Evolutionary conservation across 2,113 vertebrate genomes (phyloP).

Genomic region (Laticauda laticaudata): DNA sequence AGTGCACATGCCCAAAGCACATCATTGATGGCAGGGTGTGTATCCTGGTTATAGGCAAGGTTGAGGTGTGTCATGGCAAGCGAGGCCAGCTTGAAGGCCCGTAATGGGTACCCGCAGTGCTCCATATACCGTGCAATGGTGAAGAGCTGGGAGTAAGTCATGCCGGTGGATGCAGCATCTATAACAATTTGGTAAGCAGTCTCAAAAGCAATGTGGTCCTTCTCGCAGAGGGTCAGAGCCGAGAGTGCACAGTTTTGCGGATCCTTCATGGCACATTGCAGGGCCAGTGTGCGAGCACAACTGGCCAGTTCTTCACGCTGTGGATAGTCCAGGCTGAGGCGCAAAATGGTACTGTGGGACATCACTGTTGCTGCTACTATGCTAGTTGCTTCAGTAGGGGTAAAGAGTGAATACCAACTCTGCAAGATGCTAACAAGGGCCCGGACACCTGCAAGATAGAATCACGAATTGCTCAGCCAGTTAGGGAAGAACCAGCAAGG

Average conservation of each 20-base stretch:
- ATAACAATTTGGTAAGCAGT: conserved; percentile 98
- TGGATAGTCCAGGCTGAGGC: conserved; percentile 92
- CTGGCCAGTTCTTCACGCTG: conserved; percentile 96
- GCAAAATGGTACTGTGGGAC: conserved; percentile 95
- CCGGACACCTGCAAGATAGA: conserved; percentile 79
- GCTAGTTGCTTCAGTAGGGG: conserved; percentile 96
- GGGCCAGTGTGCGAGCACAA: conserved; percentile 90
- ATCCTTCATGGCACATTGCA: conserved; percentile 98
- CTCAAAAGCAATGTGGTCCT: conserved; percentile 98
- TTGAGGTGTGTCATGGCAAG: conserved; percentile 97
- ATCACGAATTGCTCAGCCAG: conserved; percentile 20
- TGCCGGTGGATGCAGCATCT: conserved; percentile 90
- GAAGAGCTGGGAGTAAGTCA: conserved; percentile 97
- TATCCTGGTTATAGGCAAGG: conserved; percentile 99
- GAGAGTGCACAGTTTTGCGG: conserved; percentile 98
- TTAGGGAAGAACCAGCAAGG: not conserved
- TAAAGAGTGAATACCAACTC: conserved; percentile 98
- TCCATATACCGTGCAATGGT: conserved; percentile 99
- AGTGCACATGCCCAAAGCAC: conserved; percentile 98
- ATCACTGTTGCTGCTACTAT: conserved; percentile 95
- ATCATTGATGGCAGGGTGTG: conserved; percentile 96
- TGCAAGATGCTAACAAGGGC: conserved; percentile 96
- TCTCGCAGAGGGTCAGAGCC: conserved; percentile 94
- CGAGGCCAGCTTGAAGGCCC: conserved; percentile 95
- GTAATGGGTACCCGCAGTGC: conserved; percentile 92